Percentiles rank a stretch among this genome's conserved stretches.
Evolutionary conservation across 2,888 invertebrate genomes (phyloP).

Genomic region (Nipponacmea schrenckii): DNA sequence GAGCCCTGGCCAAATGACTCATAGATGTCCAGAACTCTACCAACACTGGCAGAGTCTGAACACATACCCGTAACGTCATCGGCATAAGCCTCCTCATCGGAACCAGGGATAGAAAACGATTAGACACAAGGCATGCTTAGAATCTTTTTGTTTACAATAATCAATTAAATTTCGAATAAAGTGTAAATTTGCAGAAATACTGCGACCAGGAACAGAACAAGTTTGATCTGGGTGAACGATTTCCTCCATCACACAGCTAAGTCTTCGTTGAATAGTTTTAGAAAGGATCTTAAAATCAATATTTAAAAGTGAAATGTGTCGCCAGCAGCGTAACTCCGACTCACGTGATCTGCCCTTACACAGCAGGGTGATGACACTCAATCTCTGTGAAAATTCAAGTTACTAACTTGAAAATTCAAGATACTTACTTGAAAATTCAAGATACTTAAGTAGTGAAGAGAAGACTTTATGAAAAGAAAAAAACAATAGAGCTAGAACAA

Average conservation of each 20-base stretch:
- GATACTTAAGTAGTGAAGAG: no score
- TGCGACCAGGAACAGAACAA: conserved; percentile 11
- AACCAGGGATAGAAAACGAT: conserved; percentile 5
- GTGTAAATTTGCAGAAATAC: conserved; percentile 19
- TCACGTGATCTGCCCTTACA: not conserved
- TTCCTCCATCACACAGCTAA: conserved; percentile 12
- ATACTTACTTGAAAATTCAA: no score
- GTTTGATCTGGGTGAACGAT: conserved; percentile 22
- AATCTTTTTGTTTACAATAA: conserved; percentile 16
- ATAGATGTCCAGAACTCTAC: conserved; percentile 11
- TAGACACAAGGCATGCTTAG: not conserved
- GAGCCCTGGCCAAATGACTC: not conserved
- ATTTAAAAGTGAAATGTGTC: not conserved
- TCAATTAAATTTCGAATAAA: conserved; percentile 24
- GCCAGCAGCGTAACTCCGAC: not conserved
- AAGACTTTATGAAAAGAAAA: no score
- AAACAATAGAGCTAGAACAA: no score
- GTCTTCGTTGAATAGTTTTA: conserved; percentile 18
- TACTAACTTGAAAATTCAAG: no score
- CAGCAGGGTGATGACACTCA: not conserved
- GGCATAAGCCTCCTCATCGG: conserved; percentile 3
- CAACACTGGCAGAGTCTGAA: conserved; percentile 8
- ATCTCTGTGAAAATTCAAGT: not conserved
- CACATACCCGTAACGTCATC: conserved; percentile 25
- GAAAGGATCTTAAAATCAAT: conserved; percentile 17